Conservation (phyloP, 2,113 vertebrate genomes). For the Anser cygnoides region DNA sequence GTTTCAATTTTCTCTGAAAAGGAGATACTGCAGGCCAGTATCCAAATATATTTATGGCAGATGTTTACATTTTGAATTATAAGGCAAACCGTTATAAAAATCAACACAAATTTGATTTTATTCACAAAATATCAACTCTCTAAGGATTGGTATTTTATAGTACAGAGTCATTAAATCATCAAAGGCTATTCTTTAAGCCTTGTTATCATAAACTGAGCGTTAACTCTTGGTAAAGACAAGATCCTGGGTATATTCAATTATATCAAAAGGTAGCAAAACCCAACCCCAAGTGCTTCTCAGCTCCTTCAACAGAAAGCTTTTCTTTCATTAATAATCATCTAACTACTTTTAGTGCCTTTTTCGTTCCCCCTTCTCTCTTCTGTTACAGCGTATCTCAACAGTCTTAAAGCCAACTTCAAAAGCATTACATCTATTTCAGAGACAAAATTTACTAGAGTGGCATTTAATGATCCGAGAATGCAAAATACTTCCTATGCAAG, state of each 20-base stretch:
- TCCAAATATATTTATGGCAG: background rate
- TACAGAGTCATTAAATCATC: background rate
- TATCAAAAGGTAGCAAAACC: background rate
- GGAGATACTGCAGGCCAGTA: background rate
- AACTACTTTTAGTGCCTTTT: background rate
- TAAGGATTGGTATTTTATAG: background rate
- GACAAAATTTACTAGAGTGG: background rate
- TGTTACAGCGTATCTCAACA: background rate
- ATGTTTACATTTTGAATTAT: background rate
- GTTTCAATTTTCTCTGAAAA: background rate
- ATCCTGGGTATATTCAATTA: background rate
- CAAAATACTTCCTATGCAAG: conserved; percentile 7
- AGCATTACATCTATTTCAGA: background rate
- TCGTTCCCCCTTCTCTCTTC: background rate
- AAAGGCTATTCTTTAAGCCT: background rate
- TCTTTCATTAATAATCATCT: background rate
- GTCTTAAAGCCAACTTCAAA: background rate
- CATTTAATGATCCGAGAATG: conserved; percentile 8
- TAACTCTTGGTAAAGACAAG: background rate
- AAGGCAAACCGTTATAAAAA: background rate
- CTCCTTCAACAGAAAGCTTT: background rate
- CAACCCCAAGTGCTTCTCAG: background rate
- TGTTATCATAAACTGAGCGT: background rate
- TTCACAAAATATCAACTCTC: background rate
- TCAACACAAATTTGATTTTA: background rate